phyloP scores from a whole-genome alignment of 2,888 invertebrate genomes.

The Allolobophora icterica region DNA sequence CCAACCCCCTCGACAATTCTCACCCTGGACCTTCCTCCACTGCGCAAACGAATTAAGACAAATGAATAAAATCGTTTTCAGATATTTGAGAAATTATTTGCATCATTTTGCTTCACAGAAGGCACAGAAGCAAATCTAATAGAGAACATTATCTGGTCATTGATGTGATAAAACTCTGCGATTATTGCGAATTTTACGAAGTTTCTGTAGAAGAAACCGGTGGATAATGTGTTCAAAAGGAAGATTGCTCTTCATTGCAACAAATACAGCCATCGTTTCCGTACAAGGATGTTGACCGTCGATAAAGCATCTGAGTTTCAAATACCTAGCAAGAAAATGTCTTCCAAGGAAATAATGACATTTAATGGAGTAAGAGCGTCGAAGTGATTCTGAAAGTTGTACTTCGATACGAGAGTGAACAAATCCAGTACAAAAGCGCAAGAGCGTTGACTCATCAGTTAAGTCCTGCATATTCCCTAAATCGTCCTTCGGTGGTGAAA shows the following conservation, averaged over 20 bases:
- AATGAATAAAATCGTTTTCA: no score
- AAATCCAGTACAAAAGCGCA: background rate
- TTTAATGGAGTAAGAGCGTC: background rate
- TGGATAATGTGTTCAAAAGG: background rate
- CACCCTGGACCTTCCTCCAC: no score
- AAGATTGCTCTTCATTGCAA: background rate
- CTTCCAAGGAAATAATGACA: background rate
- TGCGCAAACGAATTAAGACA: no score
- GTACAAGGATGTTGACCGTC: background rate
- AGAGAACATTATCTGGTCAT: no score
- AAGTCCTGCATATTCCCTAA: background rate
- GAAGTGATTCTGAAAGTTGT: background rate
- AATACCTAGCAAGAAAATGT: background rate
- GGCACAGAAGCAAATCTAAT: no score
- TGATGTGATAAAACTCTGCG: no score
- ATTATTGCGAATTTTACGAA: background rate
- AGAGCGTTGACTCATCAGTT: background rate
- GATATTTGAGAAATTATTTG: no score
- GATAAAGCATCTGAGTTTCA: background rate
- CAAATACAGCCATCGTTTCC: background rate
- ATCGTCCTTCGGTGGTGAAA: background rate
- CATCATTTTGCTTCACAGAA: no score
- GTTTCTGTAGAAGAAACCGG: background rate
- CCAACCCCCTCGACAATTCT: no score
- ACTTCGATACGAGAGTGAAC: background rate